phyloP scores from a whole-genome alignment of 2,113 vertebrate genomes.

The Sceloporus tristichus region DNA sequence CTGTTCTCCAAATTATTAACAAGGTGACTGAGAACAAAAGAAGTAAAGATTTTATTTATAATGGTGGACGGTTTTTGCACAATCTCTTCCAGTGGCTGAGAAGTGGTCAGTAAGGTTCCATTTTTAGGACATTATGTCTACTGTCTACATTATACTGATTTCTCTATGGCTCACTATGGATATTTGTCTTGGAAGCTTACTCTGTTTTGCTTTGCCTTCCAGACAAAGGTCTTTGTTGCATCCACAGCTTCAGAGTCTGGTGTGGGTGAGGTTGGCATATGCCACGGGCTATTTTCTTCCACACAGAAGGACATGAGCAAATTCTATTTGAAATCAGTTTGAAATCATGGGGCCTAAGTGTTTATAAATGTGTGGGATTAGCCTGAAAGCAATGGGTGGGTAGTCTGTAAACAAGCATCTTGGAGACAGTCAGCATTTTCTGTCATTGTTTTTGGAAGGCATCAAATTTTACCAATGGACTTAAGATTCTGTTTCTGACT shows the following conservation, averaged over 20 bases:
- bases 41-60: slow-evolving; percentile 46
- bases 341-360: neutral
- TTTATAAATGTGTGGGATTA: neutral
- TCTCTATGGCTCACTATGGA: slow-evolving; percentile 79
- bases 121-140: slow-evolving; percentile 79
- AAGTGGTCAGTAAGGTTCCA: slow-evolving; percentile 63
- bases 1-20: no score
- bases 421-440: neutral
- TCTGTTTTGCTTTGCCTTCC: slow-evolving; percentile 62
- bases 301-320: neutral
- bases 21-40: no score
- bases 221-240: slow-evolving; percentile 52
- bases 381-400: neutral
- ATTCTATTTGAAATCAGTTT: neutral
- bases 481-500: neutral
- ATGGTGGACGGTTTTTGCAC: slow-evolving; percentile 60
- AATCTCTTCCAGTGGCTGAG: slow-evolving; percentile 54
- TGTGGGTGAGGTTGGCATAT: neutral
- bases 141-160: slow-evolving; percentile 76
- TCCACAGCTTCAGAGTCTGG: slow-evolving; percentile 32
- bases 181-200: slow-evolving; percentile 72
- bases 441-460: neutral
- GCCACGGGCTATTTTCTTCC: neutral
- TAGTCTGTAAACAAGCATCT: neutral
- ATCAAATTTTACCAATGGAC: slow-evolving; percentile 21